These are phyloP conservation scores for Centropus bengalensis DNA, from an alignment of 2,113 vertebrate genomes.

Conservation along the genomic window DNA sequence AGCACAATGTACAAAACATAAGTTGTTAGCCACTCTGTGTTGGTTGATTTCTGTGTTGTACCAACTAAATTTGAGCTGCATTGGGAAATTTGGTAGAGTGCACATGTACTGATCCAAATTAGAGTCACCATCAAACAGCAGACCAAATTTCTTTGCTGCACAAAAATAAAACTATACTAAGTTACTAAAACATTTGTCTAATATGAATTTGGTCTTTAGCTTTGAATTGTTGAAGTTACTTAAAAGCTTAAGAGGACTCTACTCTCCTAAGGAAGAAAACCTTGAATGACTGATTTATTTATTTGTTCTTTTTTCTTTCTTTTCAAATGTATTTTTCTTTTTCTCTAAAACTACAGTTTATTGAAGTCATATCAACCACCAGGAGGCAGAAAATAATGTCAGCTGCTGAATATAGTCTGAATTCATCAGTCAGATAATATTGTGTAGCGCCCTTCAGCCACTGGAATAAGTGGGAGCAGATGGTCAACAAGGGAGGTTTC, in stretches of 20 bases:
- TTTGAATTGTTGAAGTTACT: neutral
- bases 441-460: neutral
- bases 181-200: neutral
- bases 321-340: neutral
- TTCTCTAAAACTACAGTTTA: neutral
- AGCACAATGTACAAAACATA: neutral
- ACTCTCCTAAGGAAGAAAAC: neutral
- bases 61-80: neutral
- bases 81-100: neutral
- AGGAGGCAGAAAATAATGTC: neutral
- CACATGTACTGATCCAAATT: neutral
- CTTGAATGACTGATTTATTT: neutral
- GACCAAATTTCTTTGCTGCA: neutral
- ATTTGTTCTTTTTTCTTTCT: neutral
- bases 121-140: neutral
- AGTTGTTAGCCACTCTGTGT: neutral
- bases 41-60: neutral
- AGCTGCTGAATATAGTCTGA: neutral
- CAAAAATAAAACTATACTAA: neutral
- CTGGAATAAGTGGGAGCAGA: neutral
- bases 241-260: neutral
- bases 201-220: neutral
- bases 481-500: neutral
- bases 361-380: neutral
- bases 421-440: neutral